Conservation (phyloP, 2,797 vertebrate genomes). For the Coccyzus lansbergi region DNA sequence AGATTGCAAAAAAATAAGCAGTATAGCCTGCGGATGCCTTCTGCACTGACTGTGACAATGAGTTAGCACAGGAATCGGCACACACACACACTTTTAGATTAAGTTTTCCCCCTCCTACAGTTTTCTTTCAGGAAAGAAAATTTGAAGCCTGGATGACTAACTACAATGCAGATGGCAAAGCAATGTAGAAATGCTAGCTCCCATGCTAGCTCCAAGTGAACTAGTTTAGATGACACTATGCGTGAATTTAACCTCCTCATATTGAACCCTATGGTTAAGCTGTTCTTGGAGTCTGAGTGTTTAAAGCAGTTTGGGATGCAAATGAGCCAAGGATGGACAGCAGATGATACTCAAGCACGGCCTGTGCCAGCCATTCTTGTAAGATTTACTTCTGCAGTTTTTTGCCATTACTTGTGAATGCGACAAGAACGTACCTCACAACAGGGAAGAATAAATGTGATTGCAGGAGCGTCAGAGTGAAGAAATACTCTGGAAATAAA, state of each 20-base stretch:
- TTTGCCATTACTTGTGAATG: background rate
- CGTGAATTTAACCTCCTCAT: conserved; percentile 20
- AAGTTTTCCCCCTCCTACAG: conserved; percentile 44
- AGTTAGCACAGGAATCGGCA: conserved; percentile 1
- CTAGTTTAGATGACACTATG: background rate
- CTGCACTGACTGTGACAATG: background rate
- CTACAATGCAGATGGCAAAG: conserved; percentile 53
- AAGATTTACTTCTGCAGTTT: conserved; percentile 13
- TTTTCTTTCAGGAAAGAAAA: conserved; percentile 54
- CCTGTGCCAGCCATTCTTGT: background rate
- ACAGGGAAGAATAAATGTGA: background rate
- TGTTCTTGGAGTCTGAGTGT: background rate
- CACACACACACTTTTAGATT: background rate
- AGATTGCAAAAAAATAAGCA: background rate
- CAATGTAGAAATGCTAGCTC: background rate
- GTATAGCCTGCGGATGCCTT: background rate
- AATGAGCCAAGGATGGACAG: conserved; percentile 15
- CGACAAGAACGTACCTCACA: background rate
- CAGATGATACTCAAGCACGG: background rate
- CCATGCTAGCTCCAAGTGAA: conserved; percentile 5
- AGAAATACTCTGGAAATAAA: background rate
- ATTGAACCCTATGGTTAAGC: background rate
- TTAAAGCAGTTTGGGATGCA: background rate
- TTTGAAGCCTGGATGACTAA: conserved; percentile 61
- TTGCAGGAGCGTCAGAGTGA: background rate